Base-by-base conservation (phyloP, 2,113 vertebrate genomes). In the Tinamus guttatus region DNA sequence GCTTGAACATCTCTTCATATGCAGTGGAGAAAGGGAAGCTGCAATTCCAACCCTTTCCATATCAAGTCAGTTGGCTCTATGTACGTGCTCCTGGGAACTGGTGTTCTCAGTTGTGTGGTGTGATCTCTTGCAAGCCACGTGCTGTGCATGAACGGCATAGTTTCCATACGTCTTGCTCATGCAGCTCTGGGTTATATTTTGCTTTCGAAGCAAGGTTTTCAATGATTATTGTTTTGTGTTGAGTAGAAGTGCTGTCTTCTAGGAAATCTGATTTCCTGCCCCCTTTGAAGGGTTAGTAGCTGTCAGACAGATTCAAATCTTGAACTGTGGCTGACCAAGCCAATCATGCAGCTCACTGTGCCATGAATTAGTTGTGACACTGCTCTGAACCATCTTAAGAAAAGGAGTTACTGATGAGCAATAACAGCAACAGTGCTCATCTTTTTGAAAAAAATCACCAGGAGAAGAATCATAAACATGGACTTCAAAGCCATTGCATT, bases 351-450 rank as follows among this genome's bases (percentile, higher is more conserved):
- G 3, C 34, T 52, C 15, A 17, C 52, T 80, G 45, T 77, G 76
- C 81, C 19, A 2, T 76, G 86, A 81, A 68, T 91, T 64, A 86
- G 28, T 60, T 93, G 56, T 82, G 85, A 88, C 83, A 96, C 73
- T 11, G 18, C 76, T 78, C 67, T 89, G 68, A 59, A 69, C 47
- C 41, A 60, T 85, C 93, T 89, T 82, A 28, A 47, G 45, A 82
- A 89, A 91, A 82, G 1, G 40, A 77, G 14, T 80, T 87, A 93
- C 87, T 94, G 91, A 83, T 94, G 87, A 95, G 67, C 45, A 93
- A 77, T 63, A 91, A 63, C 78, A 70, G 80, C 70, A 83, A 94
- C 81, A 91, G 89, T 90, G 59, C 75, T 87, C 5, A 8, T 74
- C 4, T 68, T 74, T 49, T 34, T 12, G 20, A 58, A 81, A 78